A percentile compares a stretch with the other conserved stretches of the same genome.
phyloP scores from a whole-genome alignment of 2,888 invertebrate species.

The Koerneria pararmatus region DNA sequence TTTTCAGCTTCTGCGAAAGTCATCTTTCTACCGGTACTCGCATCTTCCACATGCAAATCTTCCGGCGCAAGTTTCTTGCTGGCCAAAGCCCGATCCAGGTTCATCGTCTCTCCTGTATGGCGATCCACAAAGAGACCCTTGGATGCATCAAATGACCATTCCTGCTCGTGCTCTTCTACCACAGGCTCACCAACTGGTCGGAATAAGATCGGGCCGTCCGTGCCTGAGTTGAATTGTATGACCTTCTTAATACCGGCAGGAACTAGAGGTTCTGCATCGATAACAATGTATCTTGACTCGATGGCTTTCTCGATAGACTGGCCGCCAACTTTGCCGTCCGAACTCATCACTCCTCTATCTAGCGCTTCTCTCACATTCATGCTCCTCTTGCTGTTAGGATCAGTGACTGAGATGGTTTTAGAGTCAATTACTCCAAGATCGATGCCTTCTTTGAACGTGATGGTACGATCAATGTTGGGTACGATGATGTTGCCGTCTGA shows the following conservation, averaged over 20 bases:
- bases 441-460: slow-evolving; percentile 76
- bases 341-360: slow-evolving; percentile 68
- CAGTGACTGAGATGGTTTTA: slow-evolving; percentile 75
- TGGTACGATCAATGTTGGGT: slow-evolving; percentile 78
- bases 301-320: slow-evolving; percentile 53
- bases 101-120: slow-evolving; percentile 69
- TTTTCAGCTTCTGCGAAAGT: slow-evolving; percentile 62
- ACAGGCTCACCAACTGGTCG: slow-evolving; percentile 55
- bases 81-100: slow-evolving; percentile 70
- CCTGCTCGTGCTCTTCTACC: slow-evolving; percentile 55
- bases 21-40: slow-evolving; percentile 70
- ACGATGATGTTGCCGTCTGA: slow-evolving; percentile 78
- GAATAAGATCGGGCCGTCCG: slow-evolving; percentile 57
- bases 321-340: slow-evolving; percentile 46
- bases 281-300: slow-evolving; percentile 43
- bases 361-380: slow-evolving; percentile 81
- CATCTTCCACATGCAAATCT: slow-evolving; percentile 72
- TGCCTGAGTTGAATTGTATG: slow-evolving; percentile 55
- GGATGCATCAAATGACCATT: slow-evolving; percentile 69
- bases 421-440: slow-evolving; percentile 70
- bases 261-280: slow-evolving; percentile 53
- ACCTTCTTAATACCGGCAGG: slow-evolving; percentile 49
- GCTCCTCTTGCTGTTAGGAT: slow-evolving; percentile 76
- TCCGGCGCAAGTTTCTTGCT: slow-evolving; percentile 59
- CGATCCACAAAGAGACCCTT: slow-evolving; percentile 75